Evolutionary conservation across 1,140 invertebrate species (phyloP), one percentile per base, ranked within the genome.

Genomic region (Colletes latitarsis): DNA sequence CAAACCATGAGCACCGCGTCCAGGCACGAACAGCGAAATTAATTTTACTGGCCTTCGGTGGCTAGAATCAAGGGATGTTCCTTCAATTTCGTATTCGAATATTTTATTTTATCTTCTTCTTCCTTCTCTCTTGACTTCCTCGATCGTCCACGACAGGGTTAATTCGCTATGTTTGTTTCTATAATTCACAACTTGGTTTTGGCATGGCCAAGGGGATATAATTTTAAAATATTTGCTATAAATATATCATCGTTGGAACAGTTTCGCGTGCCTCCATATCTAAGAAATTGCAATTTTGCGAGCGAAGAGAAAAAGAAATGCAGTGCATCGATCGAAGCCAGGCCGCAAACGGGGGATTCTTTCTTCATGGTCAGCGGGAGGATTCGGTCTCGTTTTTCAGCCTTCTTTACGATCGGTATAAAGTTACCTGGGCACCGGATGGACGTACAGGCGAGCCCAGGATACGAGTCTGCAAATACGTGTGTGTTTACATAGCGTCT

Each of bases 401-500:
- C 43, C 19, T 57, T 69, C 53, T 75, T 62, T 69, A 57, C 49
- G 62, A 46, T 8, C 57, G 21, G 71, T 30, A 49, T 82, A 82
- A 77, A 55, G 58, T 86, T 85, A 82, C 75, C 70, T 66, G 84
- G 63, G 17, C 17, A 63, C 78, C 76, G 58, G 74, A 53, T 63
- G 21, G 66, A 68, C 41, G 21, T 39, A 21, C n/a, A 39, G 46
- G 6, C 53, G 76, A 69, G 62, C 66, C 52, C 53, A 75, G 82
- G 74, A 63, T 70, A 83, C 57, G 19, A 21, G 17, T 30, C n/a
- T 19, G 58, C 41, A 46, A 21, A 62, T 14, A 53, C 15, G 57
- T 71, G 53, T 57, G 52, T 30, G 73, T 72, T 74, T 71, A 67
- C 69, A 43, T 64, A 82, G 77, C 69, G 73, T 66, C 69, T 57